Percentiles rank a stretch among this genome's conserved stretches.
Evolutionary conservation across 53 echinoderm and acorn worm genomes (phyloP).

Genomic region (Stichopus horrens): DNA sequence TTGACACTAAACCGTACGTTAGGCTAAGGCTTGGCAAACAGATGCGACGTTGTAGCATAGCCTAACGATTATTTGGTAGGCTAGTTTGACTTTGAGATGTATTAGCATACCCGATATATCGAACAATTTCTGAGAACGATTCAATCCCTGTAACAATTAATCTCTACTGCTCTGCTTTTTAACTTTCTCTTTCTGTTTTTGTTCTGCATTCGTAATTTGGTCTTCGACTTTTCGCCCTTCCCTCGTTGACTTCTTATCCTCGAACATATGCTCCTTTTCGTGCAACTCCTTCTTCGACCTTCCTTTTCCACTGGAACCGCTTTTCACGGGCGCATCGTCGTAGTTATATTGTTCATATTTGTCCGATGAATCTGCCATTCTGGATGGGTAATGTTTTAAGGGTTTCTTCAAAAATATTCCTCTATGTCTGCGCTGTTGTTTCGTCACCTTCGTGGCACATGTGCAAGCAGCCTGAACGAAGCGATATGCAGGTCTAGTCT

Average conservation of each 20-base stretch:
- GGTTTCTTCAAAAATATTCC: too few species aligned
- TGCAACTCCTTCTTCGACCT: slow-evolving; percentile 72
- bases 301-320: slow-evolving; percentile 76
- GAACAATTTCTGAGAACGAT: neutral
- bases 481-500: too few species aligned
- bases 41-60: too few species aligned
- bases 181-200: slow-evolving; percentile 84
- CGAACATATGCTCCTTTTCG: slow-evolving; percentile 64
- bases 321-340: slow-evolving; percentile 71
- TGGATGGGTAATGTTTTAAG: neutral
- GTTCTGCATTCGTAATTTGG: slow-evolving; percentile 84
- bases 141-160: slow-evolving; percentile 5
- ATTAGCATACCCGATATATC: neutral
- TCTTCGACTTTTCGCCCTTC: slow-evolving; percentile 75
- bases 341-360: slow-evolving; percentile 83
- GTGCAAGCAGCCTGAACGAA: too few species aligned
- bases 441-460: too few species aligned
- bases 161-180: slow-evolving; percentile 90
- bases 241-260: slow-evolving; percentile 54
- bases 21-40: too few species aligned
- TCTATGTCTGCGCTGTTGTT: too few species aligned
- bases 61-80: too few species aligned
- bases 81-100: too few species aligned
- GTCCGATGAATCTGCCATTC: slow-evolving; percentile 68
- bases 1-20: too few species aligned